Evolutionary conservation across 1,140 invertebrate species (phyloP), one percentile per base, ranked within the genome.

Genomic region (Temnothorax longispinosus): DNA sequence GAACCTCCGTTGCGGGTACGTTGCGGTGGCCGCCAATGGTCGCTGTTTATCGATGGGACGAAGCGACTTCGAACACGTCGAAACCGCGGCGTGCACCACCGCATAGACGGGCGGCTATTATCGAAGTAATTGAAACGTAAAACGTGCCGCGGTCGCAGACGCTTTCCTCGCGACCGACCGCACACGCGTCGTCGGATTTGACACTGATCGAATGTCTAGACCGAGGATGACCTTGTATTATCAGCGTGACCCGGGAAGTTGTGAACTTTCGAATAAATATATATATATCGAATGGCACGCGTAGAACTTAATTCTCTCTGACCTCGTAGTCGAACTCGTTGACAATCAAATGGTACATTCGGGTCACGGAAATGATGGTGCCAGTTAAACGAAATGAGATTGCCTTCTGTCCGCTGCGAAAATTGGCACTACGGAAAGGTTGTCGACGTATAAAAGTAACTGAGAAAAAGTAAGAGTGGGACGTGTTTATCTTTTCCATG

Each of bases 371-470:
- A 75, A 75, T 84, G 71, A 84, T 60, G 71, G 54, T 41, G 54
- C 54, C 69, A 58, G 80, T 84, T 84, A 84, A 75, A 50, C 80
- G 80, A 54, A 84, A 82, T 82, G 80, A 69, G 67, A 84, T 84
- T 84, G 69, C 77, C 38, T 35, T 58, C 41, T 41, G 54, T 10
- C 41, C 21, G 41, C 18, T 18, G 69, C 69, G 44, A 84, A 84
- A 84, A 84, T 84, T 75, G 80, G 58, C 69, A 21, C 65, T 81
- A 32, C 78, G 27, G 41, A 60, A 44, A 75, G 54, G 27, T 60
- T 47, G 80, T 60, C 44, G 41, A 69, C n/a, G 27, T 75, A 35
- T n/a, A 35, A 84, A 62, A 38, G 80, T 74, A 74, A 74, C 18
- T 41, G 67, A 60, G 52, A 47, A 58, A 84, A 84, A 60, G 47